These are phyloP conservation scores for Eupeodes luniger DNA, from an alignment of 2,888 invertebrate species.

Conservation along the genomic window DNA sequence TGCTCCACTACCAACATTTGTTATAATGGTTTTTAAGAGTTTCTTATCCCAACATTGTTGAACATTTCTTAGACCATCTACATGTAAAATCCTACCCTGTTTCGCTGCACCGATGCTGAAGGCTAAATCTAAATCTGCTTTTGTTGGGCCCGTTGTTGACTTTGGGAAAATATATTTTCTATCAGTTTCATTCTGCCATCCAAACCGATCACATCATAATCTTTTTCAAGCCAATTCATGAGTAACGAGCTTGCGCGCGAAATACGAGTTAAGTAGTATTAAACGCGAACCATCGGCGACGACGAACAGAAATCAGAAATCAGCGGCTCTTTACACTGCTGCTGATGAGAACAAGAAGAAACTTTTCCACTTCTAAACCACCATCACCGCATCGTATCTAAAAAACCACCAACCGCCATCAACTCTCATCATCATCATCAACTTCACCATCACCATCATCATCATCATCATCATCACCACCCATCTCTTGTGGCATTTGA, in stretches of 20 bases:
- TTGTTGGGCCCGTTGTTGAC: slow-evolving; percentile 38
- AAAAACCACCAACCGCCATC: slow-evolving; percentile 20
- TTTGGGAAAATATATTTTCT: slow-evolving; percentile 64
- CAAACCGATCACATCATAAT: slow-evolving; percentile 66
- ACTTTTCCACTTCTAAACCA: slow-evolving; percentile 44
- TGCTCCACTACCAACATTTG: too few species aligned
- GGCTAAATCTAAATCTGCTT: slow-evolving; percentile 25
- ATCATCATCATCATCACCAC: slow-evolving; percentile 37
- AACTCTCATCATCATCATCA: slow-evolving; percentile 39
- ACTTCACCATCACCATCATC: slow-evolving; percentile 39
- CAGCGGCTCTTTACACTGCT: neutral
- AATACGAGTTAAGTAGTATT: slow-evolving; percentile 33
- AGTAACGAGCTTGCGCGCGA: slow-evolving; percentile 48
- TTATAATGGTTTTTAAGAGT: too few species aligned
- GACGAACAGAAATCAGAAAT: neutral
- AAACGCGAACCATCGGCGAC: neutral
- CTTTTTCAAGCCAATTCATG: slow-evolving; percentile 39
- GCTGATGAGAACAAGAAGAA: slow-evolving; percentile 30
- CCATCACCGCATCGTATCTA: neutral
- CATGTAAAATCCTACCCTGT: neutral
- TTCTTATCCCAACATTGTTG: too few species aligned
- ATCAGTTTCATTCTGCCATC: slow-evolving; percentile 70
- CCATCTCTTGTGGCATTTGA: slow-evolving; percentile 61
- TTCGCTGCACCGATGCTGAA: slow-evolving; percentile 14
- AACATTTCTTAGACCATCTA: neutral